Conservation (phyloP, 2,888 invertebrate species). For the Tuberolachnus salignus region DNA sequence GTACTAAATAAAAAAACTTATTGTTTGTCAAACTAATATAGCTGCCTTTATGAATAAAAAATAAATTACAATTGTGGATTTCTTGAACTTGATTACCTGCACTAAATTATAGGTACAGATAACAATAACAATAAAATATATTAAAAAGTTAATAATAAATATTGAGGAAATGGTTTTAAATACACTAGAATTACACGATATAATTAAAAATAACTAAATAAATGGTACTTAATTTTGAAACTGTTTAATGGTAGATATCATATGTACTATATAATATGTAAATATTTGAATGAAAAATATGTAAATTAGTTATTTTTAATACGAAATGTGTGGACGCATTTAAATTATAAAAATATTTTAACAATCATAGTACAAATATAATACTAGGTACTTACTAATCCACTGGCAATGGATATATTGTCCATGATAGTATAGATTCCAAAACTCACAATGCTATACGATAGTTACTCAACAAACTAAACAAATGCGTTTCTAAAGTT, state of each 20-base stretch:
- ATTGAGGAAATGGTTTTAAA: no score
- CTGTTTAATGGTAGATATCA: not conserved
- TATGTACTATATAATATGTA: not conserved
- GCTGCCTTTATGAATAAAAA: no score
- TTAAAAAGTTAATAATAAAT: no score
- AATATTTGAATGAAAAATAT: not conserved
- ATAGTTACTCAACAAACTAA: not conserved
- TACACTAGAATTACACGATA: no score
- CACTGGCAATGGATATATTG: conserved; percentile 3
- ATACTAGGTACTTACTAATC: conserved; percentile 14
- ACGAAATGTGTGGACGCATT: not conserved
- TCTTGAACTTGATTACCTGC: no score
- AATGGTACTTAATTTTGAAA: not conserved
- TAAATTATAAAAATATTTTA: no score
- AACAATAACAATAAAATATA: no score
- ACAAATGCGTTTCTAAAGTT: no score
- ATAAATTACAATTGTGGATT: no score
- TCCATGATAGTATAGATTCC: not conserved
- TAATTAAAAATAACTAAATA: not conserved
- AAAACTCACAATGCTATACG: not conserved
- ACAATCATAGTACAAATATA: not conserved
- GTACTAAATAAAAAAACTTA: no score
- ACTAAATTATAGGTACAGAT: no score
- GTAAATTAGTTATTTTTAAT: not conserved
- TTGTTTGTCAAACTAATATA: no score